Evolutionary conservation across 2,113 vertebrate species (phyloP).

Genomic region (Oryctolagus cuniculus): mOryCun1.1 NC_091441.1:70413501-70414000

Average conservation of each 20-base stretch:
- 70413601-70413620: too few relatives aligned
- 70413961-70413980: constrained; percentile 42
- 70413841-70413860: neutral
- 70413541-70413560: too few relatives aligned
- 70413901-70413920: neutral
- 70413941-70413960: neutral
- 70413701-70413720: neutral
- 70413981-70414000: constrained; percentile 38
- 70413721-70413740: neutral
- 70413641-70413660: too few relatives aligned
- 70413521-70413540: too few relatives aligned
- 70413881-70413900: neutral
- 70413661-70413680: too few relatives aligned
- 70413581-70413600: too few relatives aligned
- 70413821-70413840: constrained; percentile 33
- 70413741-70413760: neutral
- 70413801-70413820: constrained; percentile 6
- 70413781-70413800: neutral
- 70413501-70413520: too few relatives aligned
- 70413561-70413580: too few relatives aligned
- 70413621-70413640: too few relatives aligned
- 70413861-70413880: neutral
- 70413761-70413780: neutral
- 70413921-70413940: constrained; percentile 41
- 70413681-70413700: too few relatives aligned